phyloP scores from a whole-genome alignment of 2,888 invertebrate species.

The Cerceris rybyensis region DNA sequence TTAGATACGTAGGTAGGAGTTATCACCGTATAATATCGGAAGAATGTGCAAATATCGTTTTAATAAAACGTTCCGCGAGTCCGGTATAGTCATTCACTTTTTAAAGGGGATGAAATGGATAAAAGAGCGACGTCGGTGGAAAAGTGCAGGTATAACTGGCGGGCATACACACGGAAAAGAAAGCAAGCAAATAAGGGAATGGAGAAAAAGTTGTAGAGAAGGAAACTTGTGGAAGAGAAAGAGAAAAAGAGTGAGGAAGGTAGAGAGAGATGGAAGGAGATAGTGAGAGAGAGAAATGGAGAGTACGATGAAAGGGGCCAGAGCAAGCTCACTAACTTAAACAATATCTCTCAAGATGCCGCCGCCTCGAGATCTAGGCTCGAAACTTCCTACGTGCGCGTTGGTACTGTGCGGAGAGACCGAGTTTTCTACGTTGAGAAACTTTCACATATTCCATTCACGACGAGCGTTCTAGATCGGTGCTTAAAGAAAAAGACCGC shows the following conservation, averaged over 20 bases:
- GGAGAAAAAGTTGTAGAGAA: conserved; percentile 34
- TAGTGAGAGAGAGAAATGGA: conserved; percentile 19
- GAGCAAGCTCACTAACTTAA: conserved; percentile 65
- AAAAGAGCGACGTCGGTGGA: conserved; percentile 16
- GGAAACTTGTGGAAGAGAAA: conserved; percentile 44
- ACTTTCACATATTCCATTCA: conserved; percentile 65
- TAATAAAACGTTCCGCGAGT: conserved; percentile 41
- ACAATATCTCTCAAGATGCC: conserved; percentile 73
- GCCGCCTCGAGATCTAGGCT: conserved; percentile 64
- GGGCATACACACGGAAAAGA: conserved; percentile 48
- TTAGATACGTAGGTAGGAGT: background rate
- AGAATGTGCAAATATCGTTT: conserved; percentile 24
- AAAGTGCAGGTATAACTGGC: conserved; percentile 49
- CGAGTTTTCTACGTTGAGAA: conserved; percentile 57
- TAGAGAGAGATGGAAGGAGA: conserved; percentile 22
- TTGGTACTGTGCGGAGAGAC: conserved; percentile 30
- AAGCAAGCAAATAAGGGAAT: conserved; percentile 46
- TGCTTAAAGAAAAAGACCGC: conserved; percentile 41
- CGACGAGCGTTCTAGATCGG: conserved; percentile 51
- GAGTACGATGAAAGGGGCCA: conserved; percentile 54
- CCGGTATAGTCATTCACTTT: conserved; percentile 15
- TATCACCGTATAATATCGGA: background rate
- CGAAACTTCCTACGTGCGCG: conserved; percentile 60
- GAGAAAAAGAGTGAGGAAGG: conserved; percentile 35
- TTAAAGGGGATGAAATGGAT: conserved; percentile 41